Percentiles rank a stretch among this genome's conserved stretches.
Evolutionary conservation across 2,888 invertebrate species (phyloP).

Genomic region (Parasteatoda lunata): DNA sequence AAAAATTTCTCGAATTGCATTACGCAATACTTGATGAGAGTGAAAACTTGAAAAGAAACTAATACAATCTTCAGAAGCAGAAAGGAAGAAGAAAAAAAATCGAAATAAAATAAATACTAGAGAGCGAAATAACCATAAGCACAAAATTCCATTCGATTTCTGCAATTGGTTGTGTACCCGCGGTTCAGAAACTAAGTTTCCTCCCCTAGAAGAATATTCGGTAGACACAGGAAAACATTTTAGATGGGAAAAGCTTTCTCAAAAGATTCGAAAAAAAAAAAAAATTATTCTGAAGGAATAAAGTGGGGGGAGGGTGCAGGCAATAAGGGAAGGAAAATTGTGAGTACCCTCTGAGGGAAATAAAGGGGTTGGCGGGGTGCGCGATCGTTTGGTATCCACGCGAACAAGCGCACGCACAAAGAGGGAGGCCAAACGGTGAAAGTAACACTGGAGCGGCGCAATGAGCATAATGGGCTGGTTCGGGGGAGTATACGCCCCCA

Average conservation of each 20-base stretch:
- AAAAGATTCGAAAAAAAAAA: neutral
- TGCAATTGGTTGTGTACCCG: slow-evolving; percentile 15
- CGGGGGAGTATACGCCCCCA: slow-evolving; percentile 43
- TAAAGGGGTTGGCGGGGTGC: neutral
- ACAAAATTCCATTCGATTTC: slow-evolving; percentile 33
- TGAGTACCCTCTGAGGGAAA: slow-evolving; percentile 45
- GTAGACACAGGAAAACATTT: neutral
- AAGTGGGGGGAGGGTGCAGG: neutral
- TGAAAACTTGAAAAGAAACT: slow-evolving; percentile 11
- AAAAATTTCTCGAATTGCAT: neutral
- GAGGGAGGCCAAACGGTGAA: slow-evolving; percentile 39
- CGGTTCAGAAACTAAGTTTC: slow-evolving; percentile 16
- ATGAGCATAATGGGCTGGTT: slow-evolving; percentile 20
- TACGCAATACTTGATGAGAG: neutral
- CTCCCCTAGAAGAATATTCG: neutral
- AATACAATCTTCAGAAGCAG: neutral
- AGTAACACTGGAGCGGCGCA: slow-evolving; percentile 38
- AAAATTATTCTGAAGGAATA: neutral
- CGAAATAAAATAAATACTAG: neutral
- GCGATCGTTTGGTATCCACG: neutral
- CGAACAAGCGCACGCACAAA: slow-evolving; percentile 12
- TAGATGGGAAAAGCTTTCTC: slow-evolving; percentile 4
- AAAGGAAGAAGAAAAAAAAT: neutral
- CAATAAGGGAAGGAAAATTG: slow-evolving; percentile 55
- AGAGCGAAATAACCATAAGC: neutral